A percentile compares a stretch with the other conserved stretches of the same genome.
Conservation (phyloP, 53 echinoderm and acorn worm species). For the Paelopatides confundens region DNA sequence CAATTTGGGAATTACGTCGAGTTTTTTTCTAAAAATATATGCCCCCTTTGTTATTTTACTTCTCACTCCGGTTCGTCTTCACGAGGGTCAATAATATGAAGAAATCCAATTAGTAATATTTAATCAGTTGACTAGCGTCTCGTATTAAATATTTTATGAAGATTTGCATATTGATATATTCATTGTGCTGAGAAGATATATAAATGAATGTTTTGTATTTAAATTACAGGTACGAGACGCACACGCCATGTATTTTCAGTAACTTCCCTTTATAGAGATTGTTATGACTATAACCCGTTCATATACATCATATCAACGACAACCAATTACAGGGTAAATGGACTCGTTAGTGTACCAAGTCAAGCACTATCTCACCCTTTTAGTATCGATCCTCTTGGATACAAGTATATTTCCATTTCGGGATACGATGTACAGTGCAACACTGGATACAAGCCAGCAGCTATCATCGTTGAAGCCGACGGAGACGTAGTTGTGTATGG, state of each 20-base stretch:
- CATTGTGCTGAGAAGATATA: too few species aligned
- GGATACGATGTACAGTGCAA: neutral
- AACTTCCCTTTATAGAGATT: neutral
- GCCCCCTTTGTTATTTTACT: too few species aligned
- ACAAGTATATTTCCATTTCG: too few species aligned
- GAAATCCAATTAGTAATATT: too few species aligned
- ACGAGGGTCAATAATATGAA: too few species aligned
- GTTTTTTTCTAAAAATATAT: too few species aligned
- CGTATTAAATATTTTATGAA: too few species aligned
- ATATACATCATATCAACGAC: neutral
- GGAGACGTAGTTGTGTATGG: constrained; percentile 21
- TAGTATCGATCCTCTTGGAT: neutral
- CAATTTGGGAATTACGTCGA: too few species aligned
- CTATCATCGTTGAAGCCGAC: constrained; percentile 19
- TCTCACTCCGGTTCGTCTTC: too few species aligned
- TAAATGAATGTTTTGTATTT: neutral
- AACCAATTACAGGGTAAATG: neutral
- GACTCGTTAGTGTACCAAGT: neutral
- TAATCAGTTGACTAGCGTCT: too few species aligned
- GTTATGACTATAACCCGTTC: neutral
- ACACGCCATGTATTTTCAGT: neutral
- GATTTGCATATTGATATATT: too few species aligned
- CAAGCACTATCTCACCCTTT: neutral
- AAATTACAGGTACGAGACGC: neutral
- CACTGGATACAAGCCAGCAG: neutral